These are phyloP conservation scores for Hydrotaea cyrtoneurina DNA, from an alignment of 2,888 invertebrate genomes.

Conservation along the genomic window DNA sequence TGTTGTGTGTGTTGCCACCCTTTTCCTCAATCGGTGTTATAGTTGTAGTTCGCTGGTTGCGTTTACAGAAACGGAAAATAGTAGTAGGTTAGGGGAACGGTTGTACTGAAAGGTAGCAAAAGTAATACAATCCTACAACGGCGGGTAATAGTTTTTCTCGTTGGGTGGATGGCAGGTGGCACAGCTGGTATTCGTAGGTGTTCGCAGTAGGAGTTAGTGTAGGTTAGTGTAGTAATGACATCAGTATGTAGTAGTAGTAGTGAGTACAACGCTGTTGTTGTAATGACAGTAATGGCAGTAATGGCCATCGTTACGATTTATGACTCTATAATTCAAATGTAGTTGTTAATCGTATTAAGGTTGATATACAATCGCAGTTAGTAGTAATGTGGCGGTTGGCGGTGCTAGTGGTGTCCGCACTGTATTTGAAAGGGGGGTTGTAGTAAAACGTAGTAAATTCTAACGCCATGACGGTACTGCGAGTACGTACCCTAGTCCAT, in stretches of 20 bases:
- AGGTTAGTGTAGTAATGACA: conserved; percentile 8
- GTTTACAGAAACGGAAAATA: no score
- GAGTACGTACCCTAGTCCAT: no score
- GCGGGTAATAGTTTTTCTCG: background rate
- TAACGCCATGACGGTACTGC: no score
- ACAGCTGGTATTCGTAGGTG: background rate
- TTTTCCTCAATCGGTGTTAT: no score
- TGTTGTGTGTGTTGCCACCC: no score
- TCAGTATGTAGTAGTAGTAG: background rate
- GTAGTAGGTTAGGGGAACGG: background rate
- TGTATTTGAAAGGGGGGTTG: no score
- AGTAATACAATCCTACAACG: background rate
- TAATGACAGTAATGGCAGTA: background rate
- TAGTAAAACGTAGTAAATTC: no score
- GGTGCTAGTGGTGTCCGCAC: no score
- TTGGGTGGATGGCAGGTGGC: background rate
- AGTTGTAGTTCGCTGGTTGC: no score
- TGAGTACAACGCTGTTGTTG: background rate
- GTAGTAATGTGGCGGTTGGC: background rate
- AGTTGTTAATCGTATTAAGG: conserved; percentile 22
- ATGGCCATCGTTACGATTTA: conserved; percentile 18
- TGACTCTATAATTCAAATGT: conserved; percentile 25
- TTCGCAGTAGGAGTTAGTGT: background rate
- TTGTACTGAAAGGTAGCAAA: background rate
- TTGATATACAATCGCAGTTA: background rate